Evolutionary conservation across 2,888 invertebrate species (phyloP).

Genomic region (Marronus borbonicus): DNA sequence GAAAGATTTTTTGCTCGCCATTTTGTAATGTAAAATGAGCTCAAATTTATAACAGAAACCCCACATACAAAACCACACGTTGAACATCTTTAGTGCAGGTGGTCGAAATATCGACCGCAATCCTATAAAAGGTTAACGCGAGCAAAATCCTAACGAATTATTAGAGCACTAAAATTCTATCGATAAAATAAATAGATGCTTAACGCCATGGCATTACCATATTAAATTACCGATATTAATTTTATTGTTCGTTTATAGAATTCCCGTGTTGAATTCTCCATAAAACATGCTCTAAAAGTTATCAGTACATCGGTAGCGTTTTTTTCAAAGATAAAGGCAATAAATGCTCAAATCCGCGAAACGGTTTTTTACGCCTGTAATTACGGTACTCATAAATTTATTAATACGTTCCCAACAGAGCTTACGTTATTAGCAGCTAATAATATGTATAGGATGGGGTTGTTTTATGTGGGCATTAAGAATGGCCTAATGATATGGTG

Average conservation of each 20-base stretch:
- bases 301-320: neutral
- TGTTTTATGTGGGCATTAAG: no score
- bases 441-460: no score
- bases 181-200: neutral
- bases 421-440: no score
- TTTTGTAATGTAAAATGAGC: no score
- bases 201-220: neutral
- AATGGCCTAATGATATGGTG: no score
- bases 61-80: no score
- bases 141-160: no score
- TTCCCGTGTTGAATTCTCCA: neutral
- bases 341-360: neutral
- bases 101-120: no score
- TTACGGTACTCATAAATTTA: slow-evolving; percentile 2
- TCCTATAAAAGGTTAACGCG: no score
- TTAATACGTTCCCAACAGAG: neutral
- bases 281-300: neutral
- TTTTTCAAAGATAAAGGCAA: neutral
- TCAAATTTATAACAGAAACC: no score
- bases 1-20: no score
- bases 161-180: neutral
- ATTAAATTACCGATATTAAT: slow-evolving; percentile 12
- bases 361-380: neutral
- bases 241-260: slow-evolving; percentile 17
- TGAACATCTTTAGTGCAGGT: no score